Conservation (phyloP, 2,888 invertebrate genomes). For the Apotomis capreana region DNA sequence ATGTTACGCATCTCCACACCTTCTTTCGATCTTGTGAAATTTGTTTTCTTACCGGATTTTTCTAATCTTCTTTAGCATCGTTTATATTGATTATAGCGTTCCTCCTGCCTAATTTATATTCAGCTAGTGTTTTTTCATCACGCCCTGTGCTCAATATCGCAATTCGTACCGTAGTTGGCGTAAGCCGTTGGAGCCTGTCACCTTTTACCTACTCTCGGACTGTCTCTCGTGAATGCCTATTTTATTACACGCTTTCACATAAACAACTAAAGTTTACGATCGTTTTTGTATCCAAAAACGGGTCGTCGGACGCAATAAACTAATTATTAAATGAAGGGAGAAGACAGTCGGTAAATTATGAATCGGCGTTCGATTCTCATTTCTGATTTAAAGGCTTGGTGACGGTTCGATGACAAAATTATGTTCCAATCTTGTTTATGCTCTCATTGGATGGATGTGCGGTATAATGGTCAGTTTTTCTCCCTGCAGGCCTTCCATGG, state of each 20-base stretch:
- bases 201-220: constrained; percentile 70
- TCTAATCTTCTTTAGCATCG: constrained; percentile 83
- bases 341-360: constrained; percentile 54
- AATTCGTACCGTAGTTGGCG: constrained; percentile 82
- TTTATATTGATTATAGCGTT: constrained; percentile 84
- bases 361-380: constrained; percentile 43
- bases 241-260: constrained; percentile 72
- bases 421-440: constrained; percentile 42
- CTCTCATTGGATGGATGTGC: constrained; percentile 37
- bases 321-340: constrained; percentile 66
- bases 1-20: constrained; percentile 53
- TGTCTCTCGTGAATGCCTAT: constrained; percentile 67
- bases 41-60: constrained; percentile 81
- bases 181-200: constrained; percentile 79
- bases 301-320: constrained; percentile 60
- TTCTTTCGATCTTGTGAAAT: constrained; percentile 75
- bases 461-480: constrained; percentile 43
- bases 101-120: constrained; percentile 83
- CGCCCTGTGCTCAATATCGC: constrained; percentile 82
- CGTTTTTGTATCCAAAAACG: constrained; percentile 46
- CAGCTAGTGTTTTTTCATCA: constrained; percentile 84
- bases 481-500: constrained; percentile 9
- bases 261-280: constrained; percentile 54
- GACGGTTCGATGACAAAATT: constrained; percentile 44
- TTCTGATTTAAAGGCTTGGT: constrained; percentile 43